Conservation (phyloP, 2,113 vertebrate genomes). For the Rhegmatorhina hoffmannsi region DNA sequence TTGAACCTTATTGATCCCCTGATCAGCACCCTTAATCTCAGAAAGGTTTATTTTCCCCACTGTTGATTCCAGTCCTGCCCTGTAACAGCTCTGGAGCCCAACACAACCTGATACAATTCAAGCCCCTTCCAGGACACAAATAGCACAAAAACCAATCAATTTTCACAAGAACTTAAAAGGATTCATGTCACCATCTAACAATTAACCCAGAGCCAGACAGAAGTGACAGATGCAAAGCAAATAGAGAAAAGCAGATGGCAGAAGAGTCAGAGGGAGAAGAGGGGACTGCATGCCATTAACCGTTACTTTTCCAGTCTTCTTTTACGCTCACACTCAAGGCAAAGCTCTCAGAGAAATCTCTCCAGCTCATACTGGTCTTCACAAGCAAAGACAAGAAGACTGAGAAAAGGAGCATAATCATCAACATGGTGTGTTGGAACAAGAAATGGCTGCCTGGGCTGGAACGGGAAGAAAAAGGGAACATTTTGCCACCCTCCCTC, state of each 20-base stretch:
- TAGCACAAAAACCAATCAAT: background rate
- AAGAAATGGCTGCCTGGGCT: constrained; percentile 61
- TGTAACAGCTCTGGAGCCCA: background rate
- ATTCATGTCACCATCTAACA: background rate
- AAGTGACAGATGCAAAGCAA: constrained; percentile 65
- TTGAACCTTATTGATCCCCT: background rate
- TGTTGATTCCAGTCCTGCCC: background rate
- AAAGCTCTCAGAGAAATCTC: constrained; percentile 79
- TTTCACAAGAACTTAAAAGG: background rate
- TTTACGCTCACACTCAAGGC: constrained; percentile 71
- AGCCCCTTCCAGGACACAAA: constrained; percentile 23
- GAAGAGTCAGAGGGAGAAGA: constrained; percentile 59
- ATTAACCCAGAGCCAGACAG: constrained; percentile 46
- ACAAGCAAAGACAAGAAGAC: constrained; percentile 81
- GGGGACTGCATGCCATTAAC: constrained; percentile 87
- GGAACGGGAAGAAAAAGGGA: background rate
- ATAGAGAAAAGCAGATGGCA: constrained; percentile 72
- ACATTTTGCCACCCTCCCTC: background rate
- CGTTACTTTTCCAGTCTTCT: constrained; percentile 88
- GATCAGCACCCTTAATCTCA: background rate
- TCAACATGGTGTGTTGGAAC: constrained; percentile 62
- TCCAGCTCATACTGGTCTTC: constrained; percentile 76
- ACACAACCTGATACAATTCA: background rate
- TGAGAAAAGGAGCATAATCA: constrained; percentile 84
- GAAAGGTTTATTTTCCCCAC: background rate